Base-by-base conservation (phyloP, 2,888 invertebrate genomes). In the Neria commutata region DNA sequence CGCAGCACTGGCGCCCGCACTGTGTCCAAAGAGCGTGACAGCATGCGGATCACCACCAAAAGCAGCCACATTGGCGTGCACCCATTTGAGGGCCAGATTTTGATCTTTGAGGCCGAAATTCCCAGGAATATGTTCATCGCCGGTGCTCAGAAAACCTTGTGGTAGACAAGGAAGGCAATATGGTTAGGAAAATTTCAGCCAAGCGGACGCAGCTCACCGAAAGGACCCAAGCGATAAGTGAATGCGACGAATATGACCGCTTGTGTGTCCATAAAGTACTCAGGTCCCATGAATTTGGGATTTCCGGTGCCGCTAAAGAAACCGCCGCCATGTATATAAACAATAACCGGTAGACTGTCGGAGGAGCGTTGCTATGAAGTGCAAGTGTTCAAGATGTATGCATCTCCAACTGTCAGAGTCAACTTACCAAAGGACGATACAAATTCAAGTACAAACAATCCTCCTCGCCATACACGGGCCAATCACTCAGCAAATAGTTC, bases 381-480 rank as follows among this genome's bases (percentile, higher is more conserved):
- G 16, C 16, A 17, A 5, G 1, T 8, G 24, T 10, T 21, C 25
- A 34, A 14, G 3, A 4, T n/a, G 16, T 23, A 14, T n/a, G n/a
- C n/a, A n/a, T n/a, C n/a, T 29, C 11, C 29, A 29, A 11, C 6
- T 29, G 6, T 8, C 29, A 29, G 29, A 6, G 6, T 29, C 24
- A 26, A 21, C 61, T 62, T 57, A 70, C 69, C 40, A 46, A 62
- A 2, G 83, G 84, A 2, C 83, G 79, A 67, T 83, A 85, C 1
- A 85, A 76, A 66, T 85, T 85, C 25, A 85, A 60, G 62, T 83
- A 84, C 6, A 85, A 75, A 46, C 85, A 85, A 66, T 85, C 84
- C 67, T 85, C 85, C 11, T 73, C 71, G 1, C 85, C 85, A 46
- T 68, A 68, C 0, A 83, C 70, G 11, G 56, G 25, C 5, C 69